A percentile compares a stretch with the other conserved stretches of the same genome.
phyloP scores from a whole-genome alignment of 2,113 vertebrate genomes.

The Hydropotes inermis region DNA sequence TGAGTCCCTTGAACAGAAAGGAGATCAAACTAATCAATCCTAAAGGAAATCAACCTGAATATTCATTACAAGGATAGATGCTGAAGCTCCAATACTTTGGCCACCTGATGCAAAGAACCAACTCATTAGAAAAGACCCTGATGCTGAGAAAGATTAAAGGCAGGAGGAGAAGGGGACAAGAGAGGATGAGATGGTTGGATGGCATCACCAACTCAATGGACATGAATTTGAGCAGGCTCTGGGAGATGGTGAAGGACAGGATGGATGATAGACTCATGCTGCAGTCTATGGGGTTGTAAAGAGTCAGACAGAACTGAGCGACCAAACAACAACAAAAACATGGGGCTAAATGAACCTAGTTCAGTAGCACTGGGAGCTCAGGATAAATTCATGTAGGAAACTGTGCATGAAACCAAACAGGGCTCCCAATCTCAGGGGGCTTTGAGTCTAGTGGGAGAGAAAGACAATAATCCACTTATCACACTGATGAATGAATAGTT shows the following conservation, averaged over 20 bases:
- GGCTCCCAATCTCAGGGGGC: background rate
- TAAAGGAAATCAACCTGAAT: background rate
- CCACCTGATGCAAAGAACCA: background rate
- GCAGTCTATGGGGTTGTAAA: background rate
- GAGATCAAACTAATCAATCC: background rate
- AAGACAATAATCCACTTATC: background rate
- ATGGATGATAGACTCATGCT: background rate
- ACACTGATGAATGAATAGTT: background rate
- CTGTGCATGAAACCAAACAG: background rate
- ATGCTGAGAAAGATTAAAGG: background rate
- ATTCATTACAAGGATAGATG: background rate
- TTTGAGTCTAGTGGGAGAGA: background rate
- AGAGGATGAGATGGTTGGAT: background rate
- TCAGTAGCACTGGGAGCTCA: background rate
- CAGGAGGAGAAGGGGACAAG: background rate
- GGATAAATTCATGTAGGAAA: background rate
- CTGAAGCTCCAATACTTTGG: background rate
- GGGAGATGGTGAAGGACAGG: background rate
- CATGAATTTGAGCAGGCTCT: background rate
- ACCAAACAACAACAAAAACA: background rate
- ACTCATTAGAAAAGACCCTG: background rate
- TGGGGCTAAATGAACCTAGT: background rate
- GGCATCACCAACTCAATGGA: background rate
- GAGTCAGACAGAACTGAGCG: background rate
- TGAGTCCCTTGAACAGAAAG: background rate